A percentile compares a stretch with the other conserved stretches of the same genome.
Evolutionary conservation across 2,888 invertebrate species (phyloP).

Genomic region (Sericinus montela): DNA sequence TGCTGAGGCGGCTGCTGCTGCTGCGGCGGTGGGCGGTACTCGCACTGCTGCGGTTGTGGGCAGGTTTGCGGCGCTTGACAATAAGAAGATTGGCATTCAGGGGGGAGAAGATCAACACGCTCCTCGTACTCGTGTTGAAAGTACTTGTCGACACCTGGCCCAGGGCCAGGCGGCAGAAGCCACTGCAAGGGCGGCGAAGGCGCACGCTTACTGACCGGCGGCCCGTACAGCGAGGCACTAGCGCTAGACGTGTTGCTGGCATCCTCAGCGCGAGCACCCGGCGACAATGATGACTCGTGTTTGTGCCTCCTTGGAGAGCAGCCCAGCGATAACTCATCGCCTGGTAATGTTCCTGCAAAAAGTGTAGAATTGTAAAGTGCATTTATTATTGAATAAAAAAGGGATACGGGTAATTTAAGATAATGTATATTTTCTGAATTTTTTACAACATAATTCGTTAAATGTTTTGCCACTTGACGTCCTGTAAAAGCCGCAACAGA

Average conservation of each 20-base stretch:
- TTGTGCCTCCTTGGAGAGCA: slow-evolving; percentile 79
- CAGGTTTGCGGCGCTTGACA: slow-evolving; percentile 67
- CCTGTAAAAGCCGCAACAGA: too few relatives aligned
- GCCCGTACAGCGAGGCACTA: slow-evolving; percentile 80
- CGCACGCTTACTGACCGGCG: slow-evolving; percentile 65
- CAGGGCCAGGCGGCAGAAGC: slow-evolving; percentile 85
- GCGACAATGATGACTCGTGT: slow-evolving; percentile 82
- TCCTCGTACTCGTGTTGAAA: slow-evolving; percentile 85
- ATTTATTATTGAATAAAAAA: too few relatives aligned
- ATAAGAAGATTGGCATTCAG: slow-evolving; percentile 73
- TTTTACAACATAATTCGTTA: too few relatives aligned
- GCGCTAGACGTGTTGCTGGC: slow-evolving; percentile 84
- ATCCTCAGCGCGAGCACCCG: slow-evolving; percentile 86
- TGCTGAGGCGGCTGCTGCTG: slow-evolving; percentile 79
- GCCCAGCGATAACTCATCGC: slow-evolving; percentile 86
- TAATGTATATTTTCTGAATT: too few relatives aligned
- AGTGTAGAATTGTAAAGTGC: slow-evolving; percentile 19
- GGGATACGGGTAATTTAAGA: too few relatives aligned
- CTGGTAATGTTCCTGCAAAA: slow-evolving; percentile 87
- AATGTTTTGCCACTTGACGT: too few relatives aligned
- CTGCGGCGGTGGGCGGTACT: slow-evolving; percentile 82
- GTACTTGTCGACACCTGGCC: slow-evolving; percentile 81
- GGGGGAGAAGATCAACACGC: slow-evolving; percentile 75
- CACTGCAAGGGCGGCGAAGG: slow-evolving; percentile 82
- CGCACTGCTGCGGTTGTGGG: slow-evolving; percentile 66